Evolutionary conservation across 2,113 vertebrate genomes (phyloP), one percentile per base, ranked within the genome.

Genomic region (Menidia beryllina): DNA sequence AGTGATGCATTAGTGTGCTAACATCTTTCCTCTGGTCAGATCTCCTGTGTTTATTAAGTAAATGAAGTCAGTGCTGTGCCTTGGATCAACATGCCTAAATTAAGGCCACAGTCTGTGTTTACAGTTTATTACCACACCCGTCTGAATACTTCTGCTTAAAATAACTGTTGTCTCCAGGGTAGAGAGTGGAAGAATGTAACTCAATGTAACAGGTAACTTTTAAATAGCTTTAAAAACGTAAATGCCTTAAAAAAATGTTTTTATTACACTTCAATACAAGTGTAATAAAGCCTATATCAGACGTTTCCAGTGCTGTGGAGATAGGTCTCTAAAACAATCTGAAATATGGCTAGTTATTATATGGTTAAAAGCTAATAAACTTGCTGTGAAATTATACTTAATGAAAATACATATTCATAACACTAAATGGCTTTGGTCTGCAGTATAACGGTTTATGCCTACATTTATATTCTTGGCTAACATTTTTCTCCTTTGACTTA

Each of bases 71-170:
- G 12, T 30, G 6, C 17, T 74, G 15, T 26, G n/a, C 49, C 41
- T 23, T 14, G 7, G 3, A 73, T 4, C 23, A 65, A 45, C 34
- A 1, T 36, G 2, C 49, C 57, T 36, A 25, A 24, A n/a, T 66
- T 47, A 2, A 64, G 26, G 8, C 26, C 2, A 51, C 20, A 45
- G 3, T n/a, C 24, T 9, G 0, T 56, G 20, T 63, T 74, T 75
- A 66, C 54, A 15, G 5, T 26, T 19, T 11, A 48, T 60, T 23
- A 34, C 45, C 38, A 75, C 77, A 57, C 70, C 53, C 5, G 0
- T 39, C 62, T 62, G 6, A 17, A 24, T 49, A 49, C 20, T 9
- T 62, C 26, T 17, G 0, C 21, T 26, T 50, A 7, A 11, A 27
- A 41, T 27, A 26, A 20, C 24, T 24, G 15, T 53, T 25, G 25